Base-by-base conservation (phyloP, 2,888 invertebrate species). In the Thereva nobilitata region DNA sequence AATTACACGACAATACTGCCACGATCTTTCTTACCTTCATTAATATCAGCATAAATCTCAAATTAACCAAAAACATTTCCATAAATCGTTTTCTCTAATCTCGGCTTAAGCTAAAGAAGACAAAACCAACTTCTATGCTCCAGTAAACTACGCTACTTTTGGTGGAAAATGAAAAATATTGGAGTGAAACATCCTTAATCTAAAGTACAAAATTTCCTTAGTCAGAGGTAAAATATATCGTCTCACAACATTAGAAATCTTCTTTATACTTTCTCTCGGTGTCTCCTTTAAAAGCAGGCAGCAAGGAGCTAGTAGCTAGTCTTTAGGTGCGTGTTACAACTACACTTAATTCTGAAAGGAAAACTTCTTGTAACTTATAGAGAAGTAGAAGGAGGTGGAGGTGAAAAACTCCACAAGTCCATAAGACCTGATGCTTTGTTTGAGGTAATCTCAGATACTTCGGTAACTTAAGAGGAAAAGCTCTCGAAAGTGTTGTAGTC, bases 141-240 rank as follows among this genome's bases (percentile, higher is more conserved):
- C 23, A 23, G 23, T 23, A 23, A 23, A 23, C 23, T 2, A 23
- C 23, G 23, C 23, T n/a, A n/a, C n/a, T n/a, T n/a, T 23, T 23
- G 23, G 23, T 23, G 64, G 66, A 68, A 68, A 67, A 67, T 68
- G 68, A 68, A 68, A 66, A 68, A 67, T 68, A 64, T 64, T 63
- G 44, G 12, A 47, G 49, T 47, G 64, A 57, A 63, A 56, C 55
- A 42, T 57, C 66, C 57, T 68, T 68, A 67, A 68, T 67, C 68
- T 68, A 57, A 23, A 54, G 66, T 67, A 68, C 64, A 64, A 40
- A 67, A 68, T 67, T 66, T 64, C 64, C 59, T 57, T 57, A 67
- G 63, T 66, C 68, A 44, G 50, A 2, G 52, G 64, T 67, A 53
- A 56, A 54, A 63, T 45, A 68, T 68, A 47, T 50, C 56, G 49